These are phyloP conservation scores for Phoebastria nigripes DNA, from an alignment of 2,797 vertebrate species.

Conservation along the genomic window DNA sequence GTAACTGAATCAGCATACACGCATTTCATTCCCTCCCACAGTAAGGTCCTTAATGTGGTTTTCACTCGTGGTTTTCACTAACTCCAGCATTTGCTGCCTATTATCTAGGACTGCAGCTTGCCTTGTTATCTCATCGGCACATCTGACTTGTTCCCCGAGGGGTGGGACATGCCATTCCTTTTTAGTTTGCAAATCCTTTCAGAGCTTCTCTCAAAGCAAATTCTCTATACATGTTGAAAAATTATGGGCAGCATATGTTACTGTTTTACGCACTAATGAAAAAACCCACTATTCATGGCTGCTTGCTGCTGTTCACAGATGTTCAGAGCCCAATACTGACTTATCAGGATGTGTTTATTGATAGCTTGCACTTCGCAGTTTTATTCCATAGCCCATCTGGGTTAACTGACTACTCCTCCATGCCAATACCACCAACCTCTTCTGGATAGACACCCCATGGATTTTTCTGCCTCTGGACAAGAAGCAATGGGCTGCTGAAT, in stretches of 20 bases:
- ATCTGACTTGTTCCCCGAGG: neutral
- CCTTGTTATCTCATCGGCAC: neutral
- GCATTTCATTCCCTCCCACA: neutral
- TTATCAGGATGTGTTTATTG: neutral
- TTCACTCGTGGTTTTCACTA: neutral
- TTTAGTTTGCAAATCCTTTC: neutral
- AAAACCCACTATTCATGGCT: neutral
- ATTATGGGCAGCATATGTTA: neutral
- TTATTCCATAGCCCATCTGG: neutral
- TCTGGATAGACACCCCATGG: neutral
- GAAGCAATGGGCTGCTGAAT: neutral
- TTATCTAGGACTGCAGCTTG: neutral
- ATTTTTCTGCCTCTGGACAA: neutral
- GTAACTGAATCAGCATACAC: neutral
- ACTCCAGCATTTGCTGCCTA: neutral
- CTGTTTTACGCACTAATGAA: neutral
- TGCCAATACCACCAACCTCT: neutral
- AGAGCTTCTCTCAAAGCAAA: neutral
- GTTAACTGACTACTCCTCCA: neutral
- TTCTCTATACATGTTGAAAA: neutral
- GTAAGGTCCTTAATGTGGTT: neutral
- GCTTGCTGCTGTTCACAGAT: neutral
- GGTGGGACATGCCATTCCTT: neutral
- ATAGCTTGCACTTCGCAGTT: neutral
- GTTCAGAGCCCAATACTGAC: neutral